These are phyloP conservation scores for Drepana falcataria DNA, from an alignment of 2,888 invertebrate genomes.

Conservation along the genomic window DNA sequence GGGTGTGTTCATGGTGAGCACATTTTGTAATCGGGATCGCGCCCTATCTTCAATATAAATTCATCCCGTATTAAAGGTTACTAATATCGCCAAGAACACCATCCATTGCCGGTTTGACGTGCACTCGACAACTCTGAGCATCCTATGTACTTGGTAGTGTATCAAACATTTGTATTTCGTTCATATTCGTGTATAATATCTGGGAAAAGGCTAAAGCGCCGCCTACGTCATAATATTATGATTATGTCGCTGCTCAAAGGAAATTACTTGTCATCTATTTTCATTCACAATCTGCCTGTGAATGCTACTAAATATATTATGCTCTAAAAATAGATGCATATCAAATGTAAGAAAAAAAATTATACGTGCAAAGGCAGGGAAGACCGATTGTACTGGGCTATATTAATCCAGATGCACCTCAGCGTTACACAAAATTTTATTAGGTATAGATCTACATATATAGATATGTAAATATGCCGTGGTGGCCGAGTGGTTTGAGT, in stretches of 20 bases:
- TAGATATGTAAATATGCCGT: no score
- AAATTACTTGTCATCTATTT: conserved; percentile 35
- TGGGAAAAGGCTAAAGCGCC: not conserved
- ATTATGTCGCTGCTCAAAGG: conserved; percentile 26
- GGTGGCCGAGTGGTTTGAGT: no score
- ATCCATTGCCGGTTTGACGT: not conserved
- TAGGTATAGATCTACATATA: no score
- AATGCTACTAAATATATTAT: not conserved
- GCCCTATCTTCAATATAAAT: conserved; percentile 55
- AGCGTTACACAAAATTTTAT: no score
- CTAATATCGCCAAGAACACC: conserved; percentile 11
- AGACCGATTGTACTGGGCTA: no score
- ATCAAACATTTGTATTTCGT: not conserved
- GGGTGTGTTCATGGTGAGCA: conserved; percentile 61
- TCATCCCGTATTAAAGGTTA: conserved; percentile 14
- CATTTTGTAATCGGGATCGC: conserved; percentile 60
- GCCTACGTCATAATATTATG: conserved; percentile 35
- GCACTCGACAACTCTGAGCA: not conserved
- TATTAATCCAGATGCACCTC: no score
- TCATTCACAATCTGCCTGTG: conserved; percentile 31
- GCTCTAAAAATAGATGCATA: no score
- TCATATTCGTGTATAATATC: not conserved
- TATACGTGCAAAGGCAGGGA: no score
- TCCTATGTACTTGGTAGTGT: conserved; percentile 11
- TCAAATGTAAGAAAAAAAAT: no score